Base-by-base conservation (phyloP, 2,113 vertebrate genomes). In the Suncus etruscus region DNA sequence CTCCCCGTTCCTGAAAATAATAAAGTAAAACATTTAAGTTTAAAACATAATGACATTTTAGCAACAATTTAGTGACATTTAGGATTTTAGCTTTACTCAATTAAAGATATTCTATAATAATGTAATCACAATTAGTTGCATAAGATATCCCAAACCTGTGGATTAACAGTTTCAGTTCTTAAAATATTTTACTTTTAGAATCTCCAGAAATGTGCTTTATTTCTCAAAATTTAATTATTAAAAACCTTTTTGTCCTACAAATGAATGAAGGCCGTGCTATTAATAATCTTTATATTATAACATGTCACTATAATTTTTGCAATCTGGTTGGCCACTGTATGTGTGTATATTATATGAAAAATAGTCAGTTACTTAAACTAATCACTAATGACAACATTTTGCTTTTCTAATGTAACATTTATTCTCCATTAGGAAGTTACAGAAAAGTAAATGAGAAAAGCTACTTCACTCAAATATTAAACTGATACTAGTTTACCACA, bases 41-140 rank as follows among this genome's bases (percentile, higher is more conserved):
- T 58, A 63, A 75, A 82, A 81, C 75, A 51, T 63, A 84, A 80
- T 69, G 15, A 27, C 8, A 87, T 72, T 91, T 92, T 92, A 88
- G 47, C 9, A 75, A 25, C 47, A 79, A 12, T 47, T 78, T 45
- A n/a, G 6, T 90, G 54, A 86, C 4, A 69, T 80, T 75, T 89
- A 83, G 89, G 82, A 22, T 75, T 61, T 1, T 51, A 91, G 87
- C 79, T 65, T 12, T 81, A 27, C 11, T 83, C 79, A 54, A 1
- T 69, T 32, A 12, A 83, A 87, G 15, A 70, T 25, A 88, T 9
- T 89, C 16, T 72, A 12, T 82, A 72, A 80, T 75, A 77, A 79
- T 51, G 2, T 84, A 81, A 92, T 51, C 83, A 65, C 79, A 92
- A 11, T 7, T 85, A 39, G 39, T 93, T 86, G 18, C 54, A 3